Evolutionary conservation across 1,140 invertebrate species (phyloP), one percentile per base, ranked within the genome.

Genomic region (Campoletis sonorensis): DNA sequence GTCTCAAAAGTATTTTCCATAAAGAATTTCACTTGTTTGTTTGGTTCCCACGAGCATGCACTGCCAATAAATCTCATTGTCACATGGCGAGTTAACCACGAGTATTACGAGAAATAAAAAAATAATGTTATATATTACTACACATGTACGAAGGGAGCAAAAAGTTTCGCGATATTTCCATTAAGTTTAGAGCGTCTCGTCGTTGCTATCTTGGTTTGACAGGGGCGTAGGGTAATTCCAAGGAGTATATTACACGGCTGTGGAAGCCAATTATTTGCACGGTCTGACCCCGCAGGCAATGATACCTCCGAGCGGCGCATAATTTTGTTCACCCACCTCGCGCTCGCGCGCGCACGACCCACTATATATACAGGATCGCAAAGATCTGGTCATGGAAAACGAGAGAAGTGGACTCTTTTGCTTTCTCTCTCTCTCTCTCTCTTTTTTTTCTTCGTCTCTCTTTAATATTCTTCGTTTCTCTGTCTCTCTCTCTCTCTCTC

Each of bases 231-330:
- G 76, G 76, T 78, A 78, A 78, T 78, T 73, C 61, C 40, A 67
- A 49, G 33, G 79, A 80, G 79, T 82, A 82, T 83, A 86, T 88
- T 89, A 89, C 87, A 87, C 83, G 84, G 82, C 68, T 70, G 87
- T 87, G 86, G 86, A 89, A 89, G 87, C 87, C 89, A 90, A 90
- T 90, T 90, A 90, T 90, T 90, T 85, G 86, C 86, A 79, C 73
- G 82, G 79, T 73, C 82, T 83, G 85, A 87, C 80, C 87, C 86
- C 84, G 82, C 85, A 84, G 88, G 87, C 88, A 90, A 89, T 90
- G 89, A 90, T 90, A 90, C 89, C 88, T 89, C 82, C 82, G 82
- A 88, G 88, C 88, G 83, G 84, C 85, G 85, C 88, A 90, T 90
- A 89, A 90, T 90, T 90, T 88, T 87, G 84, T 85, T 73, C 85